Percentiles rank a stretch among this genome's conserved stretches.
Conservation (phyloP, 1,140 invertebrate species). For the Apocrypta bakeri region DNA sequence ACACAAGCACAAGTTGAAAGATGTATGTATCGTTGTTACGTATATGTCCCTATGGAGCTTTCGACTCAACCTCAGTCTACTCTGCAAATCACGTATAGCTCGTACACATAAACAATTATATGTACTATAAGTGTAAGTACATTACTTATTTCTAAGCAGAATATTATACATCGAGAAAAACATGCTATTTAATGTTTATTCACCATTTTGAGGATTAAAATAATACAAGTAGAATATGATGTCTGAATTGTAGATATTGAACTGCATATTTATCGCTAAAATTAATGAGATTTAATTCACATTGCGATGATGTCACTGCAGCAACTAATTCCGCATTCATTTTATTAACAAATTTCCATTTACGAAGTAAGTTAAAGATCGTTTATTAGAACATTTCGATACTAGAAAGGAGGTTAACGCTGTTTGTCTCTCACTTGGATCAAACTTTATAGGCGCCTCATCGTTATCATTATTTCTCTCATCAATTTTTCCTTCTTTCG, state of each 20-base stretch:
- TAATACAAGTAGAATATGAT: too few species aligned
- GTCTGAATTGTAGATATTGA: too few species aligned
- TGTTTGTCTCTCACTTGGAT: constrained; percentile 23
- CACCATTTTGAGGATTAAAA: too few species aligned
- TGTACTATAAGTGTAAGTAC: too few species aligned
- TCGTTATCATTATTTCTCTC: constrained; percentile 26
- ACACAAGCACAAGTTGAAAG: background rate
- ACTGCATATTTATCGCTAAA: background rate
- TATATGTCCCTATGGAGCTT: background rate
- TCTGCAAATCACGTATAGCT: background rate
- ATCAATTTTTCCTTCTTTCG: constrained; percentile 2
- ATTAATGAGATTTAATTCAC: constrained; percentile 12
- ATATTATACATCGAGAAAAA: too few species aligned
- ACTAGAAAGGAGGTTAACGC: constrained; percentile 21
- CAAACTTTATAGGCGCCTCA: constrained; percentile 2
- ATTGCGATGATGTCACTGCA: background rate
- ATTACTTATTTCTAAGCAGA: too few species aligned
- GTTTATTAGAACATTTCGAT: too few species aligned
- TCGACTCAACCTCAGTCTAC: background rate
- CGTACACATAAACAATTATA: background rate
- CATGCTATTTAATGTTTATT: too few species aligned
- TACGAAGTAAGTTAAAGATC: too few species aligned
- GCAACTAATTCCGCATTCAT: background rate
- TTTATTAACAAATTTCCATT: too few species aligned
- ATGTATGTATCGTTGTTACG: background rate